Base-by-base conservation (phyloP, 2,797 vertebrate species). In the Paramormyrops hopkinsi region DNA sequence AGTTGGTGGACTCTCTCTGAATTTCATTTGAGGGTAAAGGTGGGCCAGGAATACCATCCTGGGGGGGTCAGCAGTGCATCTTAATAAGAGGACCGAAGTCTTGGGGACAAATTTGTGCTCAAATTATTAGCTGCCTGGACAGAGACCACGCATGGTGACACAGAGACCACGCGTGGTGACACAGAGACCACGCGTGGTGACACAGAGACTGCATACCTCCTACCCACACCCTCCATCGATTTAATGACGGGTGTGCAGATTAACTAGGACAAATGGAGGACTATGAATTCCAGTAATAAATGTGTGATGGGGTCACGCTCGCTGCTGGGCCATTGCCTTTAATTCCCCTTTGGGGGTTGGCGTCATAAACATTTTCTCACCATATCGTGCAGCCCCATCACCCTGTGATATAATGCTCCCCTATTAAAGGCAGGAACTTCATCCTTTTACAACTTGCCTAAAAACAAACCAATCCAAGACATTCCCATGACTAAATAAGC, bases 191-290 rank as follows among this genome's bases (percentile, higher is more conserved):
- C 33, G 56, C 12, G 25, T 37, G 33, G 69, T 73, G 11, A 73
- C 69, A 73, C 69, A 17, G 29, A 73, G 12, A 37, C 2, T 33
- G 14, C 29, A 25, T 22, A 11, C 89, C 54, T 82, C 53, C 88
- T 88, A 46, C 87, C 62, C 46, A 44, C 84, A 65, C 53, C 83
- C 92, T 91, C 82, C 88, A 90, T 89, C 88, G 86, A 89, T 91
- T 90, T 73, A 91, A 90, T 91, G 90, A 90, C 73, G 89, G 83
- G 89, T 90, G 89, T 87, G 86, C 50, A 88, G 89, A 91, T 89
- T 90, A 90, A 54, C 54, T 76, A 22, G 82, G 56, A 91, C 91
- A 92, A 73, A 86, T 62, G 79, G 46, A 76, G 79, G 54, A 54
- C 3, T 0, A 22, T 89, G 88, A 62, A 89, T 89, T 91, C 62